Percentiles rank a stretch among this genome's conserved stretches.
phyloP scores from a whole-genome alignment of 2,888 invertebrate species.

The Pollenia griseotomentosa region DNA sequence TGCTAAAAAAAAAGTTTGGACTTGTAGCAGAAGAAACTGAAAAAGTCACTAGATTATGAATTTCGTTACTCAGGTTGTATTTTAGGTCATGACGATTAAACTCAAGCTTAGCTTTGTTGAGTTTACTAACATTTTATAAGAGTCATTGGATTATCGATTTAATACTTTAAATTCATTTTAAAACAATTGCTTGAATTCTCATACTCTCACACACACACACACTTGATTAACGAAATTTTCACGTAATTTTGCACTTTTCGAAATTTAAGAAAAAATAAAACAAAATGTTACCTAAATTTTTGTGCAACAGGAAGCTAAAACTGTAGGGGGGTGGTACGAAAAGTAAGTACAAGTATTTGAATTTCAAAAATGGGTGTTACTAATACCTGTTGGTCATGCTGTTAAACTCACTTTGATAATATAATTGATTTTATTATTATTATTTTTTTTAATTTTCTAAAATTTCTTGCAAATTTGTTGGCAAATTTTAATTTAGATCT shows the following conservation, averaged over 20 bases:
- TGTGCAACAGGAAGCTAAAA: slow-evolving; percentile 47
- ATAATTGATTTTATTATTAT: slow-evolving; percentile 4
- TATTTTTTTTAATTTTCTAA: background rate
- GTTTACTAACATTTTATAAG: slow-evolving; percentile 72
- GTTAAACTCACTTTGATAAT: slow-evolving; percentile 49
- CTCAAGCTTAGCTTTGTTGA: slow-evolving; percentile 64
- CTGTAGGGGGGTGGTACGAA: slow-evolving; percentile 36
- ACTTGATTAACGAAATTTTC: slow-evolving; percentile 40
- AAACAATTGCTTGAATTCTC: too few species aligned
- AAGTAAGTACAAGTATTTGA: slow-evolving; percentile 16
- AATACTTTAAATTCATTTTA: slow-evolving; percentile 19
- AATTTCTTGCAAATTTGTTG: background rate
- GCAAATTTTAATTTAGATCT: too few species aligned
- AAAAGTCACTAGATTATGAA: slow-evolving; percentile 35
- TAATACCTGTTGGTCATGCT: slow-evolving; percentile 78
- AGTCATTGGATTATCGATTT: slow-evolving; percentile 69
- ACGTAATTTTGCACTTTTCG: slow-evolving; percentile 53
- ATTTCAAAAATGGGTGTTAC: slow-evolving; percentile 71
- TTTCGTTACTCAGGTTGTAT: background rate
- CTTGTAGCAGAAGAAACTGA: background rate
- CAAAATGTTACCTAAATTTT: background rate
- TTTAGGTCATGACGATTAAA: slow-evolving; percentile 51
- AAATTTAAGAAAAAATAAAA: background rate
- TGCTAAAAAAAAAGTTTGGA: background rate
- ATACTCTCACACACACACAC: background rate